These are phyloP conservation scores for Sparus aurata DNA, from an alignment of 2,797 vertebrate genomes.

Conservation along the genomic window DNA sequence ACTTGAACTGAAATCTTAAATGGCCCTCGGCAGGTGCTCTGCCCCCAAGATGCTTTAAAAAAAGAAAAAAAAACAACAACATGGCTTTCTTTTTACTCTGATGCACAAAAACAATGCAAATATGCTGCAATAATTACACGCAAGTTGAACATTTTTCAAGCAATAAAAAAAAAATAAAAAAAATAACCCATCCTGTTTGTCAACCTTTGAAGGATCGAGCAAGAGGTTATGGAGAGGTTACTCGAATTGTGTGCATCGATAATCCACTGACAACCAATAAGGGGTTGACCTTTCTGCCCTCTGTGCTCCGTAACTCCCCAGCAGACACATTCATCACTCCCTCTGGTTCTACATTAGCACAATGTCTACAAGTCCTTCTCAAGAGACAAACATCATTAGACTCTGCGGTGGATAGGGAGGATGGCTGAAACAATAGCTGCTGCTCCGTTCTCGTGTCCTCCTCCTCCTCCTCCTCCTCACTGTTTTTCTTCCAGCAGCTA, in stretches of 20 bases:
- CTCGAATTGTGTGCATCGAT: constrained; percentile 73
- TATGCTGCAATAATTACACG: constrained; percentile 21
- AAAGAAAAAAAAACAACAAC: no score
- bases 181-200: constrained; percentile 14
- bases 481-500: constrained; percentile 64
- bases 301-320: constrained; percentile 60
- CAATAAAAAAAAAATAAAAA: no score
- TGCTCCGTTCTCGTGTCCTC: constrained; percentile 36
- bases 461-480: constrained; percentile 47
- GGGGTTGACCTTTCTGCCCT: constrained; percentile 78
- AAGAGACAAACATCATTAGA: constrained; percentile 64
- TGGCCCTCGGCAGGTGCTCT: constrained; percentile 50
- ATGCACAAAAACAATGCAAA: constrained; percentile 29
- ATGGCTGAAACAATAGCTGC: constrained; percentile 72
- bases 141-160: constrained; percentile 27
- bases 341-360: constrained; percentile 65
- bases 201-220: constrained; percentile 48
- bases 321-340: constrained; percentile 84
- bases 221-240: constrained; percentile 76
- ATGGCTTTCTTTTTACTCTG: constrained; percentile 1
- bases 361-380: constrained; percentile 63
- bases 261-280: constrained; percentile 78
- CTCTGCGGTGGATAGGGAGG: constrained; percentile 34
- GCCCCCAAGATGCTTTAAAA: neutral
- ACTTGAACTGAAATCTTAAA: constrained; percentile 56